Percentiles rank a stretch among this genome's conserved stretches.
These are phyloP conservation scores for Magallana ariakensis DNA, from an alignment of 1,140 invertebrate species.

Conservation along the genomic window DNA sequence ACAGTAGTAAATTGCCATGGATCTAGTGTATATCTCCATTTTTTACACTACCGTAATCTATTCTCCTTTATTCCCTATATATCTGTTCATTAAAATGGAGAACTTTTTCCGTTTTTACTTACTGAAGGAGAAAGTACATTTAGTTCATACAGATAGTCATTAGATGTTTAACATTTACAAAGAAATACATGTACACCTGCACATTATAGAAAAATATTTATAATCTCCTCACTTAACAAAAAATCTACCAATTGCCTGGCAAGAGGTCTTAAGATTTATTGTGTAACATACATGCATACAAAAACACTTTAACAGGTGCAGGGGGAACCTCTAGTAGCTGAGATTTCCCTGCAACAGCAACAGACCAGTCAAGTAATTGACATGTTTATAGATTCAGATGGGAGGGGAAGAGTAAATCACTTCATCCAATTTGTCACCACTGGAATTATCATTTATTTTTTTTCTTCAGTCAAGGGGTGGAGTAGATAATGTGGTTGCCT, in stretches of 20 bases:
- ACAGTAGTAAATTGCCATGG: background rate
- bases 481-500: too few relatives aligned
- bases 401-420: background rate
- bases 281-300: background rate
- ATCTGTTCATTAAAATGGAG: too few relatives aligned
- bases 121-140: too few relatives aligned
- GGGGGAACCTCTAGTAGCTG: background rate
- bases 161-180: too few relatives aligned
- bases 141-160: too few relatives aligned
- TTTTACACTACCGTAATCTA: background rate
- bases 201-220: too few relatives aligned
- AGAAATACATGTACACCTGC: too few relatives aligned
- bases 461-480: too few relatives aligned
- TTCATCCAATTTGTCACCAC: conserved; percentile 2
- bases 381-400: background rate
- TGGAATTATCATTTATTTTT: too few relatives aligned
- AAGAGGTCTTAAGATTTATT: background rate
- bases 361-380: background rate
- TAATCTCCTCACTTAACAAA: background rate
- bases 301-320: conserved; percentile 21
- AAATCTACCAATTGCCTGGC: background rate
- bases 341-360: background rate
- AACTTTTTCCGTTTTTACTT: too few relatives aligned
- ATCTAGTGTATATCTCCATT: background rate
- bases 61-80: too few relatives aligned